phyloP scores from a whole-genome alignment of 1,140 invertebrate species.

The Cotesia vestalis region DNA sequence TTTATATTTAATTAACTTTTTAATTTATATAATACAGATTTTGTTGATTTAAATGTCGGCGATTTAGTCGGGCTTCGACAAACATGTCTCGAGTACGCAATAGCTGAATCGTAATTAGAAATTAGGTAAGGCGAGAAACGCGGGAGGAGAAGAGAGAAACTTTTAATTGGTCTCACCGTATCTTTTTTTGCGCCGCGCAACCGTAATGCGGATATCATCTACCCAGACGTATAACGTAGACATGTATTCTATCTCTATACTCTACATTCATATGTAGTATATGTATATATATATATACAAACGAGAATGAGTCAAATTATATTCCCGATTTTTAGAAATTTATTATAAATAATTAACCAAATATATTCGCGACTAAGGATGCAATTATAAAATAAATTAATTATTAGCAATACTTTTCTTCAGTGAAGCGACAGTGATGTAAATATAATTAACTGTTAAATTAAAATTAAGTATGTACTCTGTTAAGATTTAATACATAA shows the following conservation, averaged over 20 bases:
- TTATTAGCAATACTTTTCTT: too few relatives aligned
- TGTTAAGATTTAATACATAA: too few relatives aligned
- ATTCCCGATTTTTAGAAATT: neutral
- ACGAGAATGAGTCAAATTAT: neutral
- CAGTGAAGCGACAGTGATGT: too few relatives aligned
- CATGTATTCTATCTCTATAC: neutral
- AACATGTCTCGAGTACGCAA: slow-evolving; percentile 28
- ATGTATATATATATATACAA: neutral
- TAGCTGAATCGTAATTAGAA: slow-evolving; percentile 40
- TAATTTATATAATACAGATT: slow-evolving; percentile 16
- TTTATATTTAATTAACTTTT: slow-evolving; percentile 4
- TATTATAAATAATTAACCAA: neutral
- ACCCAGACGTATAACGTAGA: slow-evolving; percentile 18
- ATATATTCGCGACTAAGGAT: too few relatives aligned
- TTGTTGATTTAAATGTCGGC: slow-evolving; percentile 17
- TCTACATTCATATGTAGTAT: neutral
- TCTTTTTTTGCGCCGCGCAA: slow-evolving; percentile 6
- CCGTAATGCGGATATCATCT: slow-evolving; percentile 30
- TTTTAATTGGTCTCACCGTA: slow-evolving; percentile 38
- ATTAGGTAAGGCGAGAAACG: slow-evolving; percentile 41
- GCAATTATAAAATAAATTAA: too few relatives aligned
- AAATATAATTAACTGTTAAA: too few relatives aligned
- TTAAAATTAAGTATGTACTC: too few relatives aligned
- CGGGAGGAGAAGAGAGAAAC: slow-evolving; percentile 23
- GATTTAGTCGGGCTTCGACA: slow-evolving; percentile 10